These are phyloP conservation scores for Cochlearius cochlearius DNA, from an alignment of 2,113 vertebrate species.

Conservation along the genomic window DNA sequence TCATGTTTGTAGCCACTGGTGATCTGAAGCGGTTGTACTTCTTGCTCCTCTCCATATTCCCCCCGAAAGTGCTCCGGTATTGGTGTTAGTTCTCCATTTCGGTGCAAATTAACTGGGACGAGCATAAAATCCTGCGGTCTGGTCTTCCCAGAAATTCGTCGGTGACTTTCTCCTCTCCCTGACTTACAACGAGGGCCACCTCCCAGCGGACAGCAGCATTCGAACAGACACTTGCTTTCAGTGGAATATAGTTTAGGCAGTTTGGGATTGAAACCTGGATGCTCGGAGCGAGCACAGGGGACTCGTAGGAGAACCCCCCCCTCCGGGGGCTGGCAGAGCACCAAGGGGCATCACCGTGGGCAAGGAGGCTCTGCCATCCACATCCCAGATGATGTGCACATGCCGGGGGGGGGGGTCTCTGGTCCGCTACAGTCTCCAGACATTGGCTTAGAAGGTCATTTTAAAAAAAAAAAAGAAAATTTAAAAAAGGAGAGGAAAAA, in stretches of 20 bases:
- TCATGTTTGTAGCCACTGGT: slow-evolving; percentile 4
- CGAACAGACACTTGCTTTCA: background rate
- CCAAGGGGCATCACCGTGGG: background rate
- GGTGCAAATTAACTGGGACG: background rate
- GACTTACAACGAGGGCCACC: background rate
- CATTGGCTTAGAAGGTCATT: background rate
- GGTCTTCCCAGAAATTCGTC: background rate
- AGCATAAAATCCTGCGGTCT: background rate
- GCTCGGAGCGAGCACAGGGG: background rate
- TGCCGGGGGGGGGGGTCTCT: background rate
- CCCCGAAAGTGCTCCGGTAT: background rate
- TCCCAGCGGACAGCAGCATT: background rate
- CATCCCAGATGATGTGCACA: background rate
- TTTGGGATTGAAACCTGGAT: background rate
- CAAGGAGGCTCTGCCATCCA: background rate
- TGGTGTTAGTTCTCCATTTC: background rate
- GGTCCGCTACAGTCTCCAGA: background rate
- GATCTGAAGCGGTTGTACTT: slow-evolving; percentile 31
- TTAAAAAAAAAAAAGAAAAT: background rate
- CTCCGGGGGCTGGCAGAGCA: background rate
- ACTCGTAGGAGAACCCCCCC: too few species aligned
- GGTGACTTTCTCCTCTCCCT: background rate
- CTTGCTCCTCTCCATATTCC: background rate
- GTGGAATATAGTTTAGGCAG: background rate
- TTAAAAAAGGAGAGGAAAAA: too few species aligned